phyloP scores from a whole-genome alignment of 1,140 invertebrate genomes.

The Hylaeus anthracinus region DNA sequence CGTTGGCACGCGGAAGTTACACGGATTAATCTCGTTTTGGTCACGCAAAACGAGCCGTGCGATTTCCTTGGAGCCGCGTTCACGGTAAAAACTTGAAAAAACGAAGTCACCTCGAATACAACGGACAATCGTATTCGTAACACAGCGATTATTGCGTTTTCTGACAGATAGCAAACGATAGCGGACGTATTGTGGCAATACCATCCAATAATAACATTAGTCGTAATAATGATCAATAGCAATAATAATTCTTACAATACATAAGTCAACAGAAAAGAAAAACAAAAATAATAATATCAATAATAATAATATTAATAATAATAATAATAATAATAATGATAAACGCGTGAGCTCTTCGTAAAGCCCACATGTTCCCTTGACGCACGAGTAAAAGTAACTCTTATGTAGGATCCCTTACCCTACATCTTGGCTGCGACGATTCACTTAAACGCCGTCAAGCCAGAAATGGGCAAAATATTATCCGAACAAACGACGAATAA shows the following conservation, averaged over 20 bases:
- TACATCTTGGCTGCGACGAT: slow-evolving; percentile 40
- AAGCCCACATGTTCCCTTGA: slow-evolving; percentile 33
- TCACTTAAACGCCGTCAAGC: slow-evolving; percentile 12
- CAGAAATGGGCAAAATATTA: too few relatives aligned
- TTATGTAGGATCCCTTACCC: slow-evolving; percentile 32
- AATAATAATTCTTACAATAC: slow-evolving; percentile 44
- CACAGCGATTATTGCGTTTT: slow-evolving; percentile 31
- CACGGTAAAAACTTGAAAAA: slow-evolving; percentile 29
- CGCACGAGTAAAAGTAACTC: slow-evolving; percentile 36
- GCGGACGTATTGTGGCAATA: slow-evolving; percentile 30
- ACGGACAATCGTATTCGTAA: slow-evolving; percentile 18
- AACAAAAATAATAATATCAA: slow-evolving; percentile 32
- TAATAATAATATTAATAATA: slow-evolving; percentile 2
- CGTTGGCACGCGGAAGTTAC: background rate
- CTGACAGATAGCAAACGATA: slow-evolving; percentile 28
- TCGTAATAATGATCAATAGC: slow-evolving; percentile 42
- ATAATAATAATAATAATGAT: slow-evolving; percentile 38
- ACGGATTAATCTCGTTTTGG: background rate
- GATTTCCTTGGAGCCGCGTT: slow-evolving; percentile 6
- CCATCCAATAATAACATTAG: slow-evolving; percentile 21
- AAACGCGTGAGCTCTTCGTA: slow-evolving; percentile 26
- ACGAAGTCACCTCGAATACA: slow-evolving; percentile 24
- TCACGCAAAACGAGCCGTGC: background rate
- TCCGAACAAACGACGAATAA: too few relatives aligned
- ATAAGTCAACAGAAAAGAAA: slow-evolving; percentile 45